Conservation (phyloP, 2,113 vertebrate species). For the Salvator merianae region DNA sequence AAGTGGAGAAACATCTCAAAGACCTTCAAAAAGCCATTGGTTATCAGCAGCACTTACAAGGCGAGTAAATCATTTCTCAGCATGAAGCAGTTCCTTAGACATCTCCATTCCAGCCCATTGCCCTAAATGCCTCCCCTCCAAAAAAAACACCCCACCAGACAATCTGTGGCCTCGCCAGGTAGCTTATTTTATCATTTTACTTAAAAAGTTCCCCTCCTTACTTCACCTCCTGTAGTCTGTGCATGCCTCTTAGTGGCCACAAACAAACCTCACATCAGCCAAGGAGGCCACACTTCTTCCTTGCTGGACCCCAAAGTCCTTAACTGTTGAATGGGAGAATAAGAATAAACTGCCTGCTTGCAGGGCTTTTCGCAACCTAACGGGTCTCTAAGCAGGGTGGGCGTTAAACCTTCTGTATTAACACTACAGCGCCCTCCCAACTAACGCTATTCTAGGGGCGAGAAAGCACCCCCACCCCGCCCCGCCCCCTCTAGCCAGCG, state of each 20-base stretch:
- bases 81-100: neutral
- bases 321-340: too few relatives aligned
- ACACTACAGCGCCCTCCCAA: neutral
- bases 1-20: neutral
- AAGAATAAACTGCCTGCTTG: neutral
- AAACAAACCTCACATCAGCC: neutral
- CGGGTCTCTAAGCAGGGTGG: neutral
- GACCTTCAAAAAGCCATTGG: neutral
- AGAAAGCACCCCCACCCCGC: neutral
- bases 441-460: too few relatives aligned
- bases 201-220: neutral
- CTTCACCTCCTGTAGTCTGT: neutral
- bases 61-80: neutral
- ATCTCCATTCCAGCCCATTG: too few relatives aligned
- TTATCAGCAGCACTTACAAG: too few relatives aligned
- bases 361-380: neutral
- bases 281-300: neutral
- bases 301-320: neutral
- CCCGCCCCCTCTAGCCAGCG: too few relatives aligned
- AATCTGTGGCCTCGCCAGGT: too few relatives aligned
- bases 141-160: too few relatives aligned
- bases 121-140: neutral
- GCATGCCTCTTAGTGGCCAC: neutral
- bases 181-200: neutral
- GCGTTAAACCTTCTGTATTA: neutral